Percentiles rank a stretch among this genome's conserved stretches.
These are phyloP conservation scores for Phthorimaea operculella DNA, from an alignment of 1,140 invertebrate species.

Conservation along the genomic window DNA sequence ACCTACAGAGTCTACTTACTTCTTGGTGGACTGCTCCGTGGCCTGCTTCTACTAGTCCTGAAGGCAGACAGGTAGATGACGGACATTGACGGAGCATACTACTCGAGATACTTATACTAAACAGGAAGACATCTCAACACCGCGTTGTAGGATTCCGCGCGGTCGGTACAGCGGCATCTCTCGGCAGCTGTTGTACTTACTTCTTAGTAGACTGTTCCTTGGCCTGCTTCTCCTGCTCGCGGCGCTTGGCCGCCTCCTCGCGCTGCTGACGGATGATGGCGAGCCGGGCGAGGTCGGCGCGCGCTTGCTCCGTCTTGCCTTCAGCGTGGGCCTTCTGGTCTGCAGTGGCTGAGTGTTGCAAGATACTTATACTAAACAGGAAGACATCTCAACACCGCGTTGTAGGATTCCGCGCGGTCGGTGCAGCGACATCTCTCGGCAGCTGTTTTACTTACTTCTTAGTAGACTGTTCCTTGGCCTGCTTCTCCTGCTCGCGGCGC, in stretches of 20 bases:
- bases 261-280: conserved; percentile 93
- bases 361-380: no score
- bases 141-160: no score
- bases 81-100: conserved; percentile 84
- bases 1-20: no score
- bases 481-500: conserved; percentile 87
- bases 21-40: no score
- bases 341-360: conserved; percentile 84
- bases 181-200: no score
- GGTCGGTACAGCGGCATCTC: no score
- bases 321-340: conserved; percentile 94
- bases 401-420: no score
- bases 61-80: conserved; percentile 91
- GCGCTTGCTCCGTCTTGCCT: conserved; percentile 95
- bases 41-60: no score
- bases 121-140: no score
- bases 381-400: no score
- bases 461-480: conserved; percentile 71
- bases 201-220: conserved; percentile 65
- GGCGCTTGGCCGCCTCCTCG: conserved; percentile 90
- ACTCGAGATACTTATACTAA: no score
- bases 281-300: conserved; percentile 90
- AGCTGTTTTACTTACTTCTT: conserved; percentile 58
- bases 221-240: conserved; percentile 87
- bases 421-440: no score